Evolutionary conservation across 2,888 invertebrate species (phyloP).

Genomic region (Punctoribates punctum): DNA sequence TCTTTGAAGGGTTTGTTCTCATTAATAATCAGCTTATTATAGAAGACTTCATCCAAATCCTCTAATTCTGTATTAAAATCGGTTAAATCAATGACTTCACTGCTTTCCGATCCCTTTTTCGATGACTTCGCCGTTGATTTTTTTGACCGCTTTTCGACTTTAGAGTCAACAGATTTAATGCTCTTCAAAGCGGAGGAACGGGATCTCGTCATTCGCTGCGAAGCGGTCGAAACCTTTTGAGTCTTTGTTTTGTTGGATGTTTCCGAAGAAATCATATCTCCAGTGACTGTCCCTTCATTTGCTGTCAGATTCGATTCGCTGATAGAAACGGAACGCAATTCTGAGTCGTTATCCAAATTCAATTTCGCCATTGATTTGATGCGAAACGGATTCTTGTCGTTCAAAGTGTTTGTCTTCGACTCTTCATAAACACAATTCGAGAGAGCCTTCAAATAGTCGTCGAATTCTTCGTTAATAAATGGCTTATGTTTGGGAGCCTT

Average conservation of each 20-base stretch:
- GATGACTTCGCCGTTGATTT: not conserved
- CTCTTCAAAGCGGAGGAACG: not conserved
- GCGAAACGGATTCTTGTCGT: not conserved
- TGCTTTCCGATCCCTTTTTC: not conserved
- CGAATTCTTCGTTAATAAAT: conserved; percentile 22
- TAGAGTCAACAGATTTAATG: not conserved
- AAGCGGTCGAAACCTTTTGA: not conserved
- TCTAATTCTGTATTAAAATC: not conserved
- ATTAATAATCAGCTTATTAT: not conserved
- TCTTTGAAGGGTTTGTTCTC: not conserved
- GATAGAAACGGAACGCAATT: not conserved
- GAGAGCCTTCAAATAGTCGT: conserved; percentile 17
- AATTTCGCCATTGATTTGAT: not conserved
- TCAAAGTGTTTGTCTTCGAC: not conserved
- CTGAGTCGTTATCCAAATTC: not conserved
- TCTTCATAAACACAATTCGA: not conserved
- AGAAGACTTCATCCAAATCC: conserved; percentile 5
- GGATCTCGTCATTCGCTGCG: not conserved
- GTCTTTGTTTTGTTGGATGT: no score
- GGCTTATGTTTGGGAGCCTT: conserved; percentile 35
- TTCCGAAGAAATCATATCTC: no score
- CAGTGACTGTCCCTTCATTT: no score
- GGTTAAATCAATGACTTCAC: not conserved
- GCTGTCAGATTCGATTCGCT: not conserved
- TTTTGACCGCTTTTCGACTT: not conserved